Evolutionary conservation across 1,140 invertebrate genomes (phyloP).

Genomic region (Bombus sibiricus): DNA sequence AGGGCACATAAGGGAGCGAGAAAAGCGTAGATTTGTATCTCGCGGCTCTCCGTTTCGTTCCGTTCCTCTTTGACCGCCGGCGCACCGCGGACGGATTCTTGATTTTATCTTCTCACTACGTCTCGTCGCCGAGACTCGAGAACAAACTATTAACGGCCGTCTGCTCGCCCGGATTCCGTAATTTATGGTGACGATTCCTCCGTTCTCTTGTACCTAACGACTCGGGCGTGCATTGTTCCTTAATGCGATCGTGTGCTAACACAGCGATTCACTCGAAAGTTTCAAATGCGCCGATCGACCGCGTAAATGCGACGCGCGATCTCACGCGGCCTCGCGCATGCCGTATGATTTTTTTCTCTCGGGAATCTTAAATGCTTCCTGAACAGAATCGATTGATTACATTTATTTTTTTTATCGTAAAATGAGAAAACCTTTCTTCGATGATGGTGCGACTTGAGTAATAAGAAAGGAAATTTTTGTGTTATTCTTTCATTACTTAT

Average conservation of each 20-base stretch:
- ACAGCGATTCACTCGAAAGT: not conserved
- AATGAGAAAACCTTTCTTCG: not conserved
- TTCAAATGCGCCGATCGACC: conserved; percentile 26
- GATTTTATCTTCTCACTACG: conserved; percentile 53
- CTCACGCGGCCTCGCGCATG: not conserved
- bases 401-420: not conserved
- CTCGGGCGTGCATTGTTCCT: not conserved
- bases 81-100: conserved; percentile 44
- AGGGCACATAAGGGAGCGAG: conserved; percentile 37
- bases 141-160: conserved; percentile 63
- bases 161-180: conserved; percentile 59
- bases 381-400: not conserved
- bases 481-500: not conserved
- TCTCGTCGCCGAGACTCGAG: conserved; percentile 45
- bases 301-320: conserved; percentile 28
- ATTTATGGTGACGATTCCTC: conserved; percentile 63
- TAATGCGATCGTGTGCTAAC: conserved; percentile 39
- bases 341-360: not conserved
- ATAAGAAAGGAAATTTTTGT: not conserved
- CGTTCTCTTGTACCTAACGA: conserved; percentile 43
- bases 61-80: conserved; percentile 50
- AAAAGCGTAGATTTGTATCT: conserved; percentile 52
- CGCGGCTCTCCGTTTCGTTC: conserved; percentile 31
- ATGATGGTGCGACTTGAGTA: not conserved
- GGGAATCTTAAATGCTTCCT: not conserved